These are phyloP conservation scores for Sebastes taczanowskii DNA, from an alignment of 2,797 vertebrate species.

Conservation along the genomic window DNA sequence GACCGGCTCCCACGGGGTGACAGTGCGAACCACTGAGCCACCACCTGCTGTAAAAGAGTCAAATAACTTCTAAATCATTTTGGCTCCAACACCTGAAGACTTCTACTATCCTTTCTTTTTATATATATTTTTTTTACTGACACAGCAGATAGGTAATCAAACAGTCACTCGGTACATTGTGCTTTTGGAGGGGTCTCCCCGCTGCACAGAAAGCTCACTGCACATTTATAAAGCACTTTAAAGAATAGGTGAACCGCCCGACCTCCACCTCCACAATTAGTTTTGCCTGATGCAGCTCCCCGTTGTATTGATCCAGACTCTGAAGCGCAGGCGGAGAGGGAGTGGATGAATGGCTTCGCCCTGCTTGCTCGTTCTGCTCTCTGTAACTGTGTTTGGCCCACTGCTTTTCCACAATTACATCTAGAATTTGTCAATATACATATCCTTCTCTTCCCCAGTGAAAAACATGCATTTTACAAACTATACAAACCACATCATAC, in stretches of 20 bases:
- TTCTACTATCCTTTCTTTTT: constrained; percentile 2
- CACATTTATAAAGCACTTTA: constrained; percentile 63
- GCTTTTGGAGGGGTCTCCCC: constrained; percentile 22
- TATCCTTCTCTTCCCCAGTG: not conserved
- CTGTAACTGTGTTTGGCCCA: constrained; percentile 43
- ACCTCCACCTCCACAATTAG: constrained; percentile 73
- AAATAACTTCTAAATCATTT: constrained; percentile 44
- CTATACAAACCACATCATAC: not conserved
- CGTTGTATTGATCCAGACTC: constrained; percentile 63
- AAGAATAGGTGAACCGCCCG: constrained; percentile 58
- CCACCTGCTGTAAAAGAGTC: constrained; percentile 42
- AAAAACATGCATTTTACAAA: not conserved
- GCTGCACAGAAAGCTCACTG: constrained; percentile 7
- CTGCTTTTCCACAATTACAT: constrained; percentile 40
- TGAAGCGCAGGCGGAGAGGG: constrained; percentile 22
- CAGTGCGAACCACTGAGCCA: constrained; percentile 14
- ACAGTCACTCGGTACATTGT: constrained; percentile 12
- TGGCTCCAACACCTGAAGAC: constrained; percentile 20
- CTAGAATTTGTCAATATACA: constrained; percentile 21
- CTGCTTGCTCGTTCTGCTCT: constrained; percentile 26
- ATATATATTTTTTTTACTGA: constrained; percentile 1
- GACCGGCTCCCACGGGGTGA: not conserved
- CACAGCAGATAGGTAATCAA: constrained; percentile 44
- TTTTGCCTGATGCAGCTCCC: constrained; percentile 72
- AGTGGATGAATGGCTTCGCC: constrained; percentile 51